phyloP scores from a whole-genome alignment of 1,140 invertebrate genomes.

The Drosophila sechellia region DNA sequence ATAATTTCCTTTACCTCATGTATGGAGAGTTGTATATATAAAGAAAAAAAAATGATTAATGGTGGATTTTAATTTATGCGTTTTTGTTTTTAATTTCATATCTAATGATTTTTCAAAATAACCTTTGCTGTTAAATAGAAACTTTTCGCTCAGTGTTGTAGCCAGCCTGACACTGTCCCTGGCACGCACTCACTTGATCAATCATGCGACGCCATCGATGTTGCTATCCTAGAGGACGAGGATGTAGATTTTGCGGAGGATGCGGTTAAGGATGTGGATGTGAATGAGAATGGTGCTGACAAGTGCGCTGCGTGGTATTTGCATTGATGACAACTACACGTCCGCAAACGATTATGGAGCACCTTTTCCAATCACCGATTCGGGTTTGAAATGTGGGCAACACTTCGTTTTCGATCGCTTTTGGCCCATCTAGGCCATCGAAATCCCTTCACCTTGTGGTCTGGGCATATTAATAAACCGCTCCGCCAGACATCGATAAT shows the following conservation, averaged over 20 bases:
- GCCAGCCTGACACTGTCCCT: slow-evolving; percentile 58
- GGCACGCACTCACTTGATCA: slow-evolving; percentile 79
- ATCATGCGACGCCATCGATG: slow-evolving; percentile 67
- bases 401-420: slow-evolving; percentile 5
- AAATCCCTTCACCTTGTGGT: slow-evolving; percentile 52
- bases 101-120: no score
- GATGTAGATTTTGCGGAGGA: slow-evolving; percentile 24
- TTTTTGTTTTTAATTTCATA: no score
- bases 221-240: slow-evolving; percentile 43
- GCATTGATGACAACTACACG: slow-evolving; percentile 81
- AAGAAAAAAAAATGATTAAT: no score
- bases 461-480: slow-evolving; percentile 74
- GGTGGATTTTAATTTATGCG: not conserved
- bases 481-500: slow-evolving; percentile 67
- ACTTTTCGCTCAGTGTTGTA: slow-evolving; percentile 6
- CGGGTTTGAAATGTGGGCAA: slow-evolving; percentile 25
- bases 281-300: slow-evolving; percentile 35
- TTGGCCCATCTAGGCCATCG: not conserved
- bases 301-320: slow-evolving; percentile 68
- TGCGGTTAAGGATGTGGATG: slow-evolving; percentile 4
- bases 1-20: no score
- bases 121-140: no score
- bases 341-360: slow-evolving; percentile 66
- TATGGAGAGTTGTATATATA: no score
- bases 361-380: slow-evolving; percentile 29